Base-by-base conservation (phyloP, 2,888 invertebrate species). In the Ferdinandea cuprea region DNA sequence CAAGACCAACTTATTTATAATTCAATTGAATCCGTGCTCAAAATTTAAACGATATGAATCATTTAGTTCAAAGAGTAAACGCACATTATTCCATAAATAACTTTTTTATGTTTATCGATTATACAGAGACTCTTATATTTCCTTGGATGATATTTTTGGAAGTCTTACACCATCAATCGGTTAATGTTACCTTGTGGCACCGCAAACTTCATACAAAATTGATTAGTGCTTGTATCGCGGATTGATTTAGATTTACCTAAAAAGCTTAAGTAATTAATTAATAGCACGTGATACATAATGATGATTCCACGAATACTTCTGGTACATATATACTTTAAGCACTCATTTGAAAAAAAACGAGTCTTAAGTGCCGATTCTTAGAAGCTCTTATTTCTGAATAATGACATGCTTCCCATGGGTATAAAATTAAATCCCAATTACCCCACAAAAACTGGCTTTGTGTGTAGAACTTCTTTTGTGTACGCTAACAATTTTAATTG, bases 21-120 rank as follows among this genome's bases (percentile, higher is more conserved):
- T 44, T 6, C 1, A 46, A 44, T 32, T 19, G 32, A 61, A 46
- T 44, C 30, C n/a, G n/a, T 61, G n/a, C 25, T 40, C 5, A 11
- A 21, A 46, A 3, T 59, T 59, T n/a, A 30, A 59, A 46, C 25
- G 48, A 58, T 35, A 58, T 48, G 58, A 69, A 56, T 69, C 68
- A 59, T 42, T 37, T 17, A 37, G 46, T 13, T 35, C 42, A 44
- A 9, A 19, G 15, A 13, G 13, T 13, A 61, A 50, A 50, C 32
- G 37, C 69, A 52, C 37, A 30, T 19, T 8, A 15, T 21, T 50
- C 71, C 17, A 50, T 50, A 71, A 61, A 71, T 61, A 71, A 28
- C 30, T n/a, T 46, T 21, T 50, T 37, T 61, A 28, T 69, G 69
- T 52, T 71, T 52, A 71, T 59, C 59, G 71, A 71, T 71, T 71